A percentile compares a stretch with the other conserved stretches of the same genome.
phyloP scores from a whole-genome alignment of 2,113 vertebrate species.

The Riparia riparia region DNA sequence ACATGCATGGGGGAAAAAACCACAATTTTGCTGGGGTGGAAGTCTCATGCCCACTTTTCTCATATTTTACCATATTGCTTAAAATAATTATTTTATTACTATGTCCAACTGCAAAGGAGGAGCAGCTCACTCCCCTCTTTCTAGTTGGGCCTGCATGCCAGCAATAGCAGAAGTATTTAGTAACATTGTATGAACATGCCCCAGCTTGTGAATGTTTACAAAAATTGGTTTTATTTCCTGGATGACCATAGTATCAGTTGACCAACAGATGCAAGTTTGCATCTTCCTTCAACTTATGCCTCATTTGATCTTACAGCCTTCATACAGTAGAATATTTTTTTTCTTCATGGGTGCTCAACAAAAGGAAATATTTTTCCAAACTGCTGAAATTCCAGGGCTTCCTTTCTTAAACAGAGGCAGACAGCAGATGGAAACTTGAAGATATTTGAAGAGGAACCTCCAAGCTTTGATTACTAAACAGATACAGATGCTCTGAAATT shows the following conservation, averaged over 20 bases:
- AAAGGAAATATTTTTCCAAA: background rate
- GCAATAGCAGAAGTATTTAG: background rate
- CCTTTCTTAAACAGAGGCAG: background rate
- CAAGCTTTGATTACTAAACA: conserved; percentile 22
- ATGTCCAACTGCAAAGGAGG: background rate
- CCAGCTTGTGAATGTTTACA: background rate
- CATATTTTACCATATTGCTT: background rate
- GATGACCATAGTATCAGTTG: background rate
- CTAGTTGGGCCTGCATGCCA: background rate
- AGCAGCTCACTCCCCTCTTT: background rate
- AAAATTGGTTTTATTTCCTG: background rate
- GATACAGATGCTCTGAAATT: background rate
- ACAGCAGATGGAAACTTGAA: background rate
- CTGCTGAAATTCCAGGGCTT: background rate
- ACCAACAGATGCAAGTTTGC: background rate
- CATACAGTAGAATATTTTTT: background rate
- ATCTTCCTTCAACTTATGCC: background rate
- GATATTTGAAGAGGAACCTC: background rate
- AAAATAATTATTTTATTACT: background rate
- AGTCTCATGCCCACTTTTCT: background rate
- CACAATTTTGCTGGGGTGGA: background rate
- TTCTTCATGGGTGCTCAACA: background rate
- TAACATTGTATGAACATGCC: background rate
- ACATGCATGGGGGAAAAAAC: background rate
- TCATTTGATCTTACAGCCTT: background rate